Base-by-base conservation (phyloP, 1,140 invertebrate species). In the Holotrichia oblita region DNA sequence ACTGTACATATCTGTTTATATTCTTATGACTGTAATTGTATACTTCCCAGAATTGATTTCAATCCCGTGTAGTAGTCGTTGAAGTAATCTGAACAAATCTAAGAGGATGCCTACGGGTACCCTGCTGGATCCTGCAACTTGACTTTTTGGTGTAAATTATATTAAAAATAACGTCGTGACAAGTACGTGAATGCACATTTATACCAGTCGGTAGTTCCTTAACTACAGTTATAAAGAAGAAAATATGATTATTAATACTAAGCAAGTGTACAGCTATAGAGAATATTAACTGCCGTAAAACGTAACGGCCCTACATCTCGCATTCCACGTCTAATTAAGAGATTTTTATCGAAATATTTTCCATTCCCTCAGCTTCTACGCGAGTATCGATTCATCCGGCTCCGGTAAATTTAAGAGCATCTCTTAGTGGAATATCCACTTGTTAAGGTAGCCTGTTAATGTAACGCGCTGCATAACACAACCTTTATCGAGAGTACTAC, bases 291-390 rank as follows among this genome's bases (percentile, higher is more conserved):
- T 69, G 22, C 24, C 48, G 17, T 69, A 69, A 69, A 34, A 34
- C 61, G 61, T 3, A 22, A 69, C 61, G 61, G 48, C 14, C 14
- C 17, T 69, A 69, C 20, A 24, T 34, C 61, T 69, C 27, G 61
- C 22, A 69, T 69, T 69, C 61, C 61, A 22, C 22, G 61, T 69
- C 61, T 69, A 69, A 69, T 69, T 69, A 69, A 69, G 61, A 69
- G 61, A 69, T 69, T 69, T 69, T 69, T 69, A 69, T 69, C 61
- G 27, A 69, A 69, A 69, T 34, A 69, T 69, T 69, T 69, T 69
- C 27, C 61, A 34, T 69, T 69, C 22, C 61, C 20, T 69, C 61
- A 22, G 61, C 20, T 2, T 34, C 20, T 69, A 55, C 48, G 17
- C 48, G 48, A 55, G 14, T 6, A 17, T 17, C 14, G 14, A 55